Base-by-base conservation (phyloP, 2,888 invertebrate species). In the Nemotelus pantherinus region DNA sequence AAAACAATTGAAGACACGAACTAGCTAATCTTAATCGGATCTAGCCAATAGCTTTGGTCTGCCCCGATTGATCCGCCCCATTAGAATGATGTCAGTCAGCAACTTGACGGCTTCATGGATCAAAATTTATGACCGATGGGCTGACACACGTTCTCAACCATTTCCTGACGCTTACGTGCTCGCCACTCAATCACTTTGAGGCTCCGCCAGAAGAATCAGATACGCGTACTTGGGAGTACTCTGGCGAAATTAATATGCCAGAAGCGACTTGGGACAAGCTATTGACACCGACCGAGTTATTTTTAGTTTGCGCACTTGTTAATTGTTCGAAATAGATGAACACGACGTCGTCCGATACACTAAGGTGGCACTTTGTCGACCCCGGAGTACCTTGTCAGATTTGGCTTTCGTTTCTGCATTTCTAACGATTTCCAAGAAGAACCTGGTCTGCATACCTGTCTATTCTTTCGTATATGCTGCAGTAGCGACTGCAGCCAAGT, bases 61-160 rank as follows among this genome's bases (percentile, higher is more conserved):
- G 4, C 25, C 47, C 39, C 2, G 43, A 60, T 72, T n/a, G 74
- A 74, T 74, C 74, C 74, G 74, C 74, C 74, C 74, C 74, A 74
- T 74, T 74, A 74, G 74, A 74, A 74, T 50, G 41, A 45, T 74
- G 60, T 74, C 74, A 74, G 74, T 60, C 63, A 74, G 48, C 60
- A 41, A 41, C 74, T 55, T 70, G 70, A 6, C 45, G 57, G 25
- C 39, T 74, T 50, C 74, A 45, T 10, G 63, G 7, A 41, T 7
- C 48, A 3, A 39, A 41, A 74, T 74, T 74, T 72, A 72, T 72
- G 43, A 53, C 72, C 58, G 45, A n/a, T 50, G 44, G 74, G 4
- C 44, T 63, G 63, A 60, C 74, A 74, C 74, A 74, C 74, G 74
- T 74, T 60, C 63, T 41, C 25, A 60, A 43, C 74, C 60, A 74